These are phyloP conservation scores for Brachystomella parvula DNA, from an alignment of 1,140 invertebrate genomes.

Conservation along the genomic window DNA sequence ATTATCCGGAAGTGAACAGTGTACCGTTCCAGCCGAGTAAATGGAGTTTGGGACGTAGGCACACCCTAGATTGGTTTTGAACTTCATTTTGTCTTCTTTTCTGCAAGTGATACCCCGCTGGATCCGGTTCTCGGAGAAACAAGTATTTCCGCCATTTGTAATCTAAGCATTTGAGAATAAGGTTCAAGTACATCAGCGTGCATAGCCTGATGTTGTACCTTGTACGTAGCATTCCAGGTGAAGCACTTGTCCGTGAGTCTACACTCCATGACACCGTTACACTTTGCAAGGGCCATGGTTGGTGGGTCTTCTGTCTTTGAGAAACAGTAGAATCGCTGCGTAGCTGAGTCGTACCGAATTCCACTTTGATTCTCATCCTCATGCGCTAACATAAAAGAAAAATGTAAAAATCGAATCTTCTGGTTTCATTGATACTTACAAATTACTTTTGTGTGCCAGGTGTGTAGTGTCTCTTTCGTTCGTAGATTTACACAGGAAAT, in stretches of 20 bases:
- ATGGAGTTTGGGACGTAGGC: background rate
- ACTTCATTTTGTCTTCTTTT: background rate
- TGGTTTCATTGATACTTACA: background rate
- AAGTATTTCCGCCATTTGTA: constrained; percentile 3
- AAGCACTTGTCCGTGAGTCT: constrained; percentile 9
- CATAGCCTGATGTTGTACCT: background rate
- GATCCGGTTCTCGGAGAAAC: background rate
- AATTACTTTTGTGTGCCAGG: constrained; percentile 2
- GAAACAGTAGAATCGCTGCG: background rate
- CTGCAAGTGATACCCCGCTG: background rate
- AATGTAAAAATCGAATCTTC: background rate
- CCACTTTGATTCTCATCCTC: background rate
- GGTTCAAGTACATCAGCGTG: background rate
- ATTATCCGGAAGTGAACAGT: background rate
- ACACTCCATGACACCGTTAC: constrained; percentile 1
- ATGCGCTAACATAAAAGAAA: background rate
- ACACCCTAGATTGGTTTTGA: background rate
- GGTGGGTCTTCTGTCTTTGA: constrained; percentile 4
- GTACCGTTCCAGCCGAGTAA: background rate
- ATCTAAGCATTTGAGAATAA: background rate
- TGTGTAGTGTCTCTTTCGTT: background rate
- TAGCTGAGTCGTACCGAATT: constrained; percentile 4
- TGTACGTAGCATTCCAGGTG: constrained; percentile 11
- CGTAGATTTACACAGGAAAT: constrained; percentile 1
- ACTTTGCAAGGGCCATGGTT: background rate